Evolutionary conservation across 2,113 vertebrate species (phyloP).

Genomic region (Stomatorhinus ivindoensis): DNA sequence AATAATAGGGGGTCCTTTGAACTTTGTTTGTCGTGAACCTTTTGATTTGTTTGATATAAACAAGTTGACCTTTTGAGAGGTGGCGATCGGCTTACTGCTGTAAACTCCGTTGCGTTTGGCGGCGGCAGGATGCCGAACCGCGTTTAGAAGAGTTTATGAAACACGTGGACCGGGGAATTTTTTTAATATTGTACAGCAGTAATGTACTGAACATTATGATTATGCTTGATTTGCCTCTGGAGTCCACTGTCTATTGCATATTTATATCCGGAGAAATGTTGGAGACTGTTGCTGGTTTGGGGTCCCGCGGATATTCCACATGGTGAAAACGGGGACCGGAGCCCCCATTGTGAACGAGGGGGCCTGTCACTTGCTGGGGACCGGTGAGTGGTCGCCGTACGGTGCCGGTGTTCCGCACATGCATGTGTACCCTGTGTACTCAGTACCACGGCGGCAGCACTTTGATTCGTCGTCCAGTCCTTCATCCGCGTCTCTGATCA

Average conservation of each 20-base stretch:
- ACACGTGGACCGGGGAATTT: neutral
- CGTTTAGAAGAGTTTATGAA: neutral
- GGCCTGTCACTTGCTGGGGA: neutral
- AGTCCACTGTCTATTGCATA: neutral
- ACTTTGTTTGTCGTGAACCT: neutral
- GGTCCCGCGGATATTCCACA: neutral
- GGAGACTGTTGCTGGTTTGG: neutral
- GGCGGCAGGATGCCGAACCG: neutral
- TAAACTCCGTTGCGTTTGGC: neutral
- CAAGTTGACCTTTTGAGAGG: neutral
- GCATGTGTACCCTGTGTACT: neutral
- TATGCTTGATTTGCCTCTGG: neutral
- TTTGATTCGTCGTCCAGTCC: neutral
- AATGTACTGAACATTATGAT: neutral
- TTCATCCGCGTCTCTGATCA: neutral
- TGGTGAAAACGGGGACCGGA: neutral
- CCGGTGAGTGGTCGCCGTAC: neutral
- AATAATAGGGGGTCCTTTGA: neutral
- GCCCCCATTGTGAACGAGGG: neutral
- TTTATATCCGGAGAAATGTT: neutral
- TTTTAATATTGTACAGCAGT: neutral
- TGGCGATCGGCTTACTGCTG: neutral
- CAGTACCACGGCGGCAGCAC: neutral
- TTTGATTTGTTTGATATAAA: neutral
- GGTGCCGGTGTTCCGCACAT: neutral